phyloP scores from a whole-genome alignment of 2,113 vertebrate species.

The Leptodactylus fuscus region DNA sequence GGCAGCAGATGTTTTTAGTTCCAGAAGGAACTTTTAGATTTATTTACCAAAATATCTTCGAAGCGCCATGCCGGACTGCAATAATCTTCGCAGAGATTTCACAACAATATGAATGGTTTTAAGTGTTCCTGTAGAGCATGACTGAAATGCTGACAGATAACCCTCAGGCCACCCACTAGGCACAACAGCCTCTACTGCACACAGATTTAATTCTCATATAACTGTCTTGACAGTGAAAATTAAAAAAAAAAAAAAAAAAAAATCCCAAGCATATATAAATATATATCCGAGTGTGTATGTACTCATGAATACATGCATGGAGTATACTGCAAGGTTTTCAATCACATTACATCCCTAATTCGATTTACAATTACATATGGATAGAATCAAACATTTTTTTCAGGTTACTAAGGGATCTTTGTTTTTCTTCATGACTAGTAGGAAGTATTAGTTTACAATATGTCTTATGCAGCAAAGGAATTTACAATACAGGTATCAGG shows the following conservation, averaged over 20 bases:
- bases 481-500: background rate
- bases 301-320: background rate
- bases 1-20: conserved; percentile 16
- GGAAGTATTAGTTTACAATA: background rate
- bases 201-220: conserved; percentile 63
- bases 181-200: conserved; percentile 63
- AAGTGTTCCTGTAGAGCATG: conserved; percentile 64
- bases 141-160: conserved; percentile 68
- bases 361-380: background rate
- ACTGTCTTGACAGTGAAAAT: conserved; percentile 62
- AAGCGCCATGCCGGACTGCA: conserved; percentile 61
- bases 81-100: conserved; percentile 58
- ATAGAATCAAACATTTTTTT: background rate
- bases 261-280: background rate
- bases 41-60: conserved; percentile 60
- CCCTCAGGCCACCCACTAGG: conserved; percentile 66
- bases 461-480: background rate
- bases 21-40: conserved; percentile 63
- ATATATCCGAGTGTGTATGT: background rate
- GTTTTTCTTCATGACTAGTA: background rate
- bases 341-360: background rate
- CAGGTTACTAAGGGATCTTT: background rate
- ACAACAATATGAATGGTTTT: conserved; percentile 64
- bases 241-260: conserved; percentile 55
- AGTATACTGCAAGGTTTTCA: background rate